These are phyloP conservation scores for Eretmochelys imbricata DNA, from an alignment of 2,113 vertebrate species.

Conservation along the genomic window DNA sequence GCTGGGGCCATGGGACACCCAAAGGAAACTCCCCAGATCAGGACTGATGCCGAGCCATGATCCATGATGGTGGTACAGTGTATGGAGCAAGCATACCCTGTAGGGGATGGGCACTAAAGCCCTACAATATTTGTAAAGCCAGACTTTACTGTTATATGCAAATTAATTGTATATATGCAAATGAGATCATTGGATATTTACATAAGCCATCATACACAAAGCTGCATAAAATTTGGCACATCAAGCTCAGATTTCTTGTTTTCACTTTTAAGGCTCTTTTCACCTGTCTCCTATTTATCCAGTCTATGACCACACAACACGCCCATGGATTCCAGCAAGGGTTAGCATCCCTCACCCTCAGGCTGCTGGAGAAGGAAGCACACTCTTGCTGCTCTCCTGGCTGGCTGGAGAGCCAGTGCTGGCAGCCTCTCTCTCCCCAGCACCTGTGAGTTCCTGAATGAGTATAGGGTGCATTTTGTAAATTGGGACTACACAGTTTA, in stretches of 20 bases:
- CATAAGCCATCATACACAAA: background rate
- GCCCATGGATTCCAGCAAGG: background rate
- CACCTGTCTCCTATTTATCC: background rate
- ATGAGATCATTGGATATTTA: background rate
- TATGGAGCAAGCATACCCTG: background rate
- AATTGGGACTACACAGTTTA: background rate
- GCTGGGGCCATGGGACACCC: background rate
- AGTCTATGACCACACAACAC: fast-evolving
- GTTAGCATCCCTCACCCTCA: background rate
- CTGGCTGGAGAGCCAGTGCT: background rate
- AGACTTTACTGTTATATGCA: background rate
- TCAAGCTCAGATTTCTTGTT: background rate
- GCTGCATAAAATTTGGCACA: background rate
- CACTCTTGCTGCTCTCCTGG: background rate
- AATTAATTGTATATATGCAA: background rate
- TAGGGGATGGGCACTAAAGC: background rate
- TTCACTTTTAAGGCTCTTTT: background rate
- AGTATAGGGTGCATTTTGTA: background rate
- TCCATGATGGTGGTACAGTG: background rate
- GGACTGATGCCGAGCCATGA: background rate
- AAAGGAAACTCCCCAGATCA: background rate
- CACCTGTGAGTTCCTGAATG: background rate
- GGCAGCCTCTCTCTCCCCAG: background rate
- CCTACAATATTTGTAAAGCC: fast-evolving
- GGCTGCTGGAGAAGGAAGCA: background rate